phyloP scores from a whole-genome alignment of 2,797 vertebrate species.

The Stomatorhinus walkeri region DNA sequence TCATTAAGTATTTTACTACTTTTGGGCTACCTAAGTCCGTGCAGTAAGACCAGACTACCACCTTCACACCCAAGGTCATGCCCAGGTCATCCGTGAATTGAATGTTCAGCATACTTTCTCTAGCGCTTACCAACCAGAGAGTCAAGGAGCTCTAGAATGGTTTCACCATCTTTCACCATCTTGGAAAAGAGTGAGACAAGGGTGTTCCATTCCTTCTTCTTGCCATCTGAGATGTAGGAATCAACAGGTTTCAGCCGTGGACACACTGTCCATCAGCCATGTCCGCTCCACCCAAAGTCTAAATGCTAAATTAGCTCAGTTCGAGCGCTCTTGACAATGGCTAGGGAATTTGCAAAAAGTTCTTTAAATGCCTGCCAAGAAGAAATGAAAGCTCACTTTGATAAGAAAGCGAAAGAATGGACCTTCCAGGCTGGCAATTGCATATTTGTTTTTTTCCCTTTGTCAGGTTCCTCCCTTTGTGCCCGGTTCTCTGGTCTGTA shows the following conservation, averaged over 20 bases:
- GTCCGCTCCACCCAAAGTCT: not conserved
- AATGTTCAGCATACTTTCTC: not conserved
- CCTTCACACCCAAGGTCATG: not conserved
- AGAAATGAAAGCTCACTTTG: not conserved
- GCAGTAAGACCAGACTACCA: not conserved
- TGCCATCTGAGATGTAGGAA: not conserved
- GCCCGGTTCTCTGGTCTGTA: not conserved
- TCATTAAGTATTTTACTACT: not conserved
- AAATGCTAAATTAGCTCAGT: not conserved
- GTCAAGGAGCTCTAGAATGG: not conserved
- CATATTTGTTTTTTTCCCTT: not conserved
- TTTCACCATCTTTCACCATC: not conserved
- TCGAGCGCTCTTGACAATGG: not conserved
- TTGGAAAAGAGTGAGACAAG: not conserved
- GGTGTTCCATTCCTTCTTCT: not conserved
- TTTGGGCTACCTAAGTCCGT: not conserved
- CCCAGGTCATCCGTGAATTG: not conserved
- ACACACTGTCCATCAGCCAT: not conserved
- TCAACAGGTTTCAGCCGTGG: not conserved
- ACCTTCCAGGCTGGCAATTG: not conserved
- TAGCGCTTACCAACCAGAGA: not conserved
- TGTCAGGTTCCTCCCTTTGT: not conserved
- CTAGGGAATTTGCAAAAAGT: not conserved
- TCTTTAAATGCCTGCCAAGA: not conserved
- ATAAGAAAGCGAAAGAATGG: not conserved